Evolutionary conservation across 1,140 invertebrate genomes (phyloP).

Genomic region (Lepidotrigona ventralis): DNA sequence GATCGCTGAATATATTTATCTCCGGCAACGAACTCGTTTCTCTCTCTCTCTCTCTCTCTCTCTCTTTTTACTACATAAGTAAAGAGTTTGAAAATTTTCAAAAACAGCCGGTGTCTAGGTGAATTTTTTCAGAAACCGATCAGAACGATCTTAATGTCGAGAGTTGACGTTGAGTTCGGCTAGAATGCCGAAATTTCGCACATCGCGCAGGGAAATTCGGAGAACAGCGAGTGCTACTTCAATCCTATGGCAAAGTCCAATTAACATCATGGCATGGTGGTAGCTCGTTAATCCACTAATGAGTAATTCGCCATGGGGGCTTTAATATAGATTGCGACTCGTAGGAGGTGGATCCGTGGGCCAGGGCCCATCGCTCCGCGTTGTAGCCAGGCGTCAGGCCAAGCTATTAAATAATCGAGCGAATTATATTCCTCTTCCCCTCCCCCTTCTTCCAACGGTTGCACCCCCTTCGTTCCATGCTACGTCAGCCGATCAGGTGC

Average conservation of each 20-base stretch:
- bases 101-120: too few species aligned
- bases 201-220: too few species aligned
- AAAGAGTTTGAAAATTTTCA: too few species aligned
- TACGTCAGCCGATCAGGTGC: slow-evolving; percentile 52
- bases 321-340: slow-evolving; percentile 61
- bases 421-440: slow-evolving; percentile 35
- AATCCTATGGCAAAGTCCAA: slow-evolving; percentile 25
- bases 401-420: slow-evolving; percentile 63
- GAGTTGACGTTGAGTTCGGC: too few species aligned
- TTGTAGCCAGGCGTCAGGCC: slow-evolving; percentile 52
- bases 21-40: too few species aligned
- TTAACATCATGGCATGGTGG: slow-evolving; percentile 42
- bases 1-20: background rate
- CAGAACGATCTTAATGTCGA: too few species aligned
- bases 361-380: slow-evolving; percentile 12
- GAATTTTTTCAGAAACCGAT: too few species aligned
- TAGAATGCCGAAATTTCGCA: too few species aligned
- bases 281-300: slow-evolving; percentile 56
- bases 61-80: too few species aligned
- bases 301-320: slow-evolving; percentile 48
- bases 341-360: slow-evolving; percentile 8
- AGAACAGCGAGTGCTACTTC: too few species aligned
- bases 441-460: background rate
- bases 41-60: too few species aligned
- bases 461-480: slow-evolving; percentile 15